phyloP scores from a whole-genome alignment of 2,797 vertebrate species.

The Esox masquinongy region DNA sequence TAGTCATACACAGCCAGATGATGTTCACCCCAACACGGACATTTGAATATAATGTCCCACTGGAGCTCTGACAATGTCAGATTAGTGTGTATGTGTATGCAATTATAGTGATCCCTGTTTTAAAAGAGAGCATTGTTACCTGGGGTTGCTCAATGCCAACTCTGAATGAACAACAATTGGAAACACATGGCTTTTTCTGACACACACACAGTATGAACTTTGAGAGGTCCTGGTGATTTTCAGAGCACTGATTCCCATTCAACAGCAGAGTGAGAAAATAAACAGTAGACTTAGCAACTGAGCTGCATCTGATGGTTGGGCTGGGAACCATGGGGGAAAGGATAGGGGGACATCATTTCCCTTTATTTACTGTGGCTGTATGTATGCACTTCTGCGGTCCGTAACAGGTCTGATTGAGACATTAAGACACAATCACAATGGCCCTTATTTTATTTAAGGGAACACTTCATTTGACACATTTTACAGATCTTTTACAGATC shows the following conservation, averaged over 20 bases:
- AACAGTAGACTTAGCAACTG: neutral
- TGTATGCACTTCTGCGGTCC: no score
- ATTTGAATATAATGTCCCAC: neutral
- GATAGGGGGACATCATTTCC: no score
- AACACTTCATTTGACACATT: no score
- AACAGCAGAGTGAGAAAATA: neutral
- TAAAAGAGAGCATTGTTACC: conserved; percentile 18
- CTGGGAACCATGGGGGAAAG: no score
- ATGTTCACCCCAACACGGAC: neutral
- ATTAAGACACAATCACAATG: no score
- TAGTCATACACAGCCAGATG: neutral
- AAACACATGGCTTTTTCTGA: conserved; percentile 11
- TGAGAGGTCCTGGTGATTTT: neutral
- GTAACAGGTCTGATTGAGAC: no score
- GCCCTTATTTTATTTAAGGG: no score
- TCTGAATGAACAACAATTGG: conserved; percentile 7
- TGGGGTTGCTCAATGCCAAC: conserved; percentile 5
- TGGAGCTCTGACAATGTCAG: conserved; percentile 4
- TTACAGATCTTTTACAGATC: no score
- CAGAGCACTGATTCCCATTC: neutral
- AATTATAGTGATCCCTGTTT: conserved; percentile 2
- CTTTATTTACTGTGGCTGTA: no score
- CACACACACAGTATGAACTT: neutral
- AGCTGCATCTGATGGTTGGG: no score
- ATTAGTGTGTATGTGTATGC: conserved; percentile 1